A percentile compares a stretch with the other conserved stretches of the same genome.
These are phyloP conservation scores for Gymnorhina tibicen DNA, from an alignment of 2,113 vertebrate species.

Conservation along the genomic window DNA sequence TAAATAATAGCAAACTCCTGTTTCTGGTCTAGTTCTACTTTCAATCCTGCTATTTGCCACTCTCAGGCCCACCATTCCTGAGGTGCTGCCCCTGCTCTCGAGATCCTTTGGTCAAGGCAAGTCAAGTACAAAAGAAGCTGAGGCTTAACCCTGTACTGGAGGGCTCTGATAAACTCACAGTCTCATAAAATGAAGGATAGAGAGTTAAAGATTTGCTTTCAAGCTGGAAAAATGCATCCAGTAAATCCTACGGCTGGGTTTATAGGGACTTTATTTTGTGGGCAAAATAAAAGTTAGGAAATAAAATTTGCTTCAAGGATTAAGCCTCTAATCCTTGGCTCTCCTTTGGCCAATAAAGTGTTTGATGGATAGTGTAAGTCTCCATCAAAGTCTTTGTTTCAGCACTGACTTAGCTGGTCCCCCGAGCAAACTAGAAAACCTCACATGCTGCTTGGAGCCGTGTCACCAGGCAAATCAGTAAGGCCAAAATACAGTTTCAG, in stretches of 20 bases:
- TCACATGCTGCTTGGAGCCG: background rate
- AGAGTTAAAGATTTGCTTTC: slow-evolving; percentile 6
- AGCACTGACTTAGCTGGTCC: background rate
- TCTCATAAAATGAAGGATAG: background rate
- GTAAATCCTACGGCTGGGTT: background rate
- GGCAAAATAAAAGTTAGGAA: slow-evolving; percentile 43
- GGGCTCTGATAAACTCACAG: background rate
- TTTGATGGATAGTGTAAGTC: background rate
- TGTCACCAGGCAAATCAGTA: background rate
- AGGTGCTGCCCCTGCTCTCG: background rate
- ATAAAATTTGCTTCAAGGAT: slow-evolving; percentile 57
- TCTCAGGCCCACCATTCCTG: background rate
- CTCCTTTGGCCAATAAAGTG: slow-evolving; percentile 14
- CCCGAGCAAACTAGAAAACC: background rate
- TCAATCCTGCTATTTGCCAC: background rate
- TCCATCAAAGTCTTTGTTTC: background rate
- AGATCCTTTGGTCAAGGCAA: background rate
- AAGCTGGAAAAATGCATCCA: slow-evolving; percentile 1
- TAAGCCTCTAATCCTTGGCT: slow-evolving; percentile 36
- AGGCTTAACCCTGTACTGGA: background rate
- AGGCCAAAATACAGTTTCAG: background rate
- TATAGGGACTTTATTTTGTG: slow-evolving; percentile 32
- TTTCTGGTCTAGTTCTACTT: background rate
- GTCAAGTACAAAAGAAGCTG: background rate
- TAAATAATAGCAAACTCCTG: background rate